Conservation (phyloP, 2,113 vertebrate species). For the Abramis brama region DNA sequence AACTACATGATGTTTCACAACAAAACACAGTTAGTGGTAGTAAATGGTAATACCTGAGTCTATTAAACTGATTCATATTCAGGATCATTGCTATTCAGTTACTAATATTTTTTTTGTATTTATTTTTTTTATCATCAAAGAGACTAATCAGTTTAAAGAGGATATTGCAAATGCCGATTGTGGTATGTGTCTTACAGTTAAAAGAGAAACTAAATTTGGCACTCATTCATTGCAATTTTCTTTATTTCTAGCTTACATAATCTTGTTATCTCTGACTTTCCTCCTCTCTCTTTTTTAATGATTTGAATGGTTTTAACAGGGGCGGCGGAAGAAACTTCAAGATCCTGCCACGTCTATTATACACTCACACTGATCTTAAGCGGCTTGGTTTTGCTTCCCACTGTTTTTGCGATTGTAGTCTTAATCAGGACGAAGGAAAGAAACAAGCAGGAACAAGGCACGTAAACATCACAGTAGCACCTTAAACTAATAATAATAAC, state of each 20-base stretch:
- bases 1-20: constrained; percentile 6
- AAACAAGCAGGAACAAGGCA: constrained; percentile 13
- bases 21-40: constrained; percentile 2
- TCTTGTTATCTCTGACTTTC: background rate
- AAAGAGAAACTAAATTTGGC: background rate
- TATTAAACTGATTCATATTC: background rate
- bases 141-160: background rate
- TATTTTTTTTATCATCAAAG: background rate
- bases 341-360: background rate
- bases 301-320: background rate
- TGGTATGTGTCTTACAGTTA: background rate
- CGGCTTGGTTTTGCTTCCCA: background rate
- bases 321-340: background rate
- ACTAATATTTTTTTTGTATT: too few relatives aligned
- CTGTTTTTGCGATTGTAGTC: background rate
- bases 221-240: background rate
- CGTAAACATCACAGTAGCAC: background rate
- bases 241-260: background rate
- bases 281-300: too few relatives aligned
- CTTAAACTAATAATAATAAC: background rate
- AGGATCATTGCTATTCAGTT: background rate
- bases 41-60: background rate
- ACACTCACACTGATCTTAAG: constrained; percentile 26
- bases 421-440: background rate
- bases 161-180: background rate